These are phyloP conservation scores for Syngnathoides biaculeatus DNA, from an alignment of 2,113 vertebrate species.

Conservation along the genomic window DNA sequence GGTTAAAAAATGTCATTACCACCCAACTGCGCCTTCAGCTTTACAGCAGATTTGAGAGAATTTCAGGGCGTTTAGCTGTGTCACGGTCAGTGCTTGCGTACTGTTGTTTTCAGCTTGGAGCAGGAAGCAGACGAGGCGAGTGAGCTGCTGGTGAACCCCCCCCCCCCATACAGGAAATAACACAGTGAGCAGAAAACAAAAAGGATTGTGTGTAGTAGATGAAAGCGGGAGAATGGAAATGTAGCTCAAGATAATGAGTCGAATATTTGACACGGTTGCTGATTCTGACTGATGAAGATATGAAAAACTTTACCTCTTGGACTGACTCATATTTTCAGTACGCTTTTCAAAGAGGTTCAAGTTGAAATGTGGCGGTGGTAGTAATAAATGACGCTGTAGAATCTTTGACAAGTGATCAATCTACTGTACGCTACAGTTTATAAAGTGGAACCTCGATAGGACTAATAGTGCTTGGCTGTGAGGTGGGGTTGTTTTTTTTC, in stretches of 20 bases:
- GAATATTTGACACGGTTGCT: not conserved
- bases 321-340: not conserved
- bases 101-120: not conserved
- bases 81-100: not conserved
- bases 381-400: too few species aligned
- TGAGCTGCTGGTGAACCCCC: not conserved
- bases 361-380: too few species aligned
- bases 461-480: too few species aligned
- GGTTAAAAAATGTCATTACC: not conserved
- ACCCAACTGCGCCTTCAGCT: not conserved
- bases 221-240: not conserved
- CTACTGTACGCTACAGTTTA: too few species aligned
- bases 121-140: constrained; percentile 1
- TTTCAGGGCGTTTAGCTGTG: not conserved
- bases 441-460: too few species aligned
- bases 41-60: not conserved
- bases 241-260: not conserved
- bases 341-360: not conserved
- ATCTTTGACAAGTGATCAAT: too few species aligned
- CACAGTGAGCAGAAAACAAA: not conserved
- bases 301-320: not conserved
- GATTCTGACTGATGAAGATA: not conserved
- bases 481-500: too few species aligned
- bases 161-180: not conserved
- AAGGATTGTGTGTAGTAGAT: not conserved